Evolutionary conservation across 2,797 vertebrate genomes (phyloP).

Genomic region (Linurgus olivaceus): DNA sequence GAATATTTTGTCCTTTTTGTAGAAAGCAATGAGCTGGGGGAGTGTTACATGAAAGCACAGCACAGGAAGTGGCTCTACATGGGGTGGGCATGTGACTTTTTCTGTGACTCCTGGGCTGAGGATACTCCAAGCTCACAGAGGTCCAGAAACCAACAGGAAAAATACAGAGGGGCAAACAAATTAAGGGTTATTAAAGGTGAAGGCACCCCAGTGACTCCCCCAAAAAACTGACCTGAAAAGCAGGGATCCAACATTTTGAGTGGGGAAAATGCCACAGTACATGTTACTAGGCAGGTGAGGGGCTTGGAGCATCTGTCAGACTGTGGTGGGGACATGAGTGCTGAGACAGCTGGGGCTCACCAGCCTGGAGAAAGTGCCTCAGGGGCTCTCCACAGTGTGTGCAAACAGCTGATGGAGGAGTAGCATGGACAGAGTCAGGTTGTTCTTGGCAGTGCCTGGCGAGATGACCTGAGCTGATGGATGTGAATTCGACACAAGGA

Average conservation of each 20-base stretch:
- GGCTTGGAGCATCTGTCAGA: background rate
- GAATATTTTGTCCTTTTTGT: background rate
- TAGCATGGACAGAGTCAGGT: accelerated
- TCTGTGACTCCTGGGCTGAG: background rate
- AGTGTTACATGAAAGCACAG: background rate
- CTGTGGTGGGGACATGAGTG: background rate
- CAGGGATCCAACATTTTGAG: background rate
- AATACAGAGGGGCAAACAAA: background rate
- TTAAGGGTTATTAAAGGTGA: background rate
- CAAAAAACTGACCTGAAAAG: background rate
- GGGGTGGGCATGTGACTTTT: accelerated
- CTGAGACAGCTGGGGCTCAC: background rate
- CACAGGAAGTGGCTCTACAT: background rate
- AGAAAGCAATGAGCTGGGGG: background rate
- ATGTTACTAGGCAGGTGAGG: background rate
- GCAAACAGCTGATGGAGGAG: too few relatives aligned
- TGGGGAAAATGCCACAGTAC: background rate
- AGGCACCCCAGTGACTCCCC: background rate
- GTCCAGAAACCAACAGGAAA: background rate
- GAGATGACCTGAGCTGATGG: accelerated
- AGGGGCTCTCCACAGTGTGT: background rate
- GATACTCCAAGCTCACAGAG: background rate
- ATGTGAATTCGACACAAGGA: too few relatives aligned
- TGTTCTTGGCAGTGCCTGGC: accelerated
- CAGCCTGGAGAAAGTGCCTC: background rate